Evolutionary conservation across 2,113 vertebrate species (phyloP), one percentile per base, ranked within the genome.

Genomic region (Eublepharis macularius): DNA sequence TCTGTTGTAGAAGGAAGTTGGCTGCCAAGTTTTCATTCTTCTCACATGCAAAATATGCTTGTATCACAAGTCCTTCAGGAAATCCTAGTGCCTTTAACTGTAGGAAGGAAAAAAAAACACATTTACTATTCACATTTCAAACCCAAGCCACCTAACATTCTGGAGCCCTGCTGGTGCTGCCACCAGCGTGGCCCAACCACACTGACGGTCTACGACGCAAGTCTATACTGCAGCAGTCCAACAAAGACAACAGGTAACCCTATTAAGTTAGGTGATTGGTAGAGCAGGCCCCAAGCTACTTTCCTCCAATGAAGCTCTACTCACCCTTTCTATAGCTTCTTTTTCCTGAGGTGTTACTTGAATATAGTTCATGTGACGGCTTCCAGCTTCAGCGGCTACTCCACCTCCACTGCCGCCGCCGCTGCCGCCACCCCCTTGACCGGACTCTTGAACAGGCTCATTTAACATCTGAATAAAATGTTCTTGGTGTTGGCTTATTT

Each of bases 261-360:
- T 57, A 57, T 57, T 57, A 57, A 54, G 17, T 63, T 4, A 51
- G 14, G 11, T 9, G 49, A 63, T 63, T 24, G 26, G 26, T 24
- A 10, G 60, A 63, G 2, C 60, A 63, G 60, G 60, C 60, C 19
- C 60, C 60, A 26, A 63, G 60, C 26, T 10, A 63, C 60, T 21
- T 63, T 24, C 21, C 21, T 60, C 2, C 7, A 29, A 63, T 63
- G 68, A 66, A 47, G n/a, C 47, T 63, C 68, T 43, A 81, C 97
- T 97, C 88, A 99, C 98, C 97, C 98, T 97, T 94, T 99, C 98
- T 93, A 99, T 99, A 95, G 98, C 98, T 97, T 99, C 98, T 94
- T 99, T 99, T 94, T 99, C 98, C 96, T 98, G 98, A 91, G 98
- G 98, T 26, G 98, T 99, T 94, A 99, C 98, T 97, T 99, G 98